These are phyloP conservation scores for Helicoverpa assulta DNA, from an alignment of 2,888 invertebrate genomes.

Conservation along the genomic window DNA sequence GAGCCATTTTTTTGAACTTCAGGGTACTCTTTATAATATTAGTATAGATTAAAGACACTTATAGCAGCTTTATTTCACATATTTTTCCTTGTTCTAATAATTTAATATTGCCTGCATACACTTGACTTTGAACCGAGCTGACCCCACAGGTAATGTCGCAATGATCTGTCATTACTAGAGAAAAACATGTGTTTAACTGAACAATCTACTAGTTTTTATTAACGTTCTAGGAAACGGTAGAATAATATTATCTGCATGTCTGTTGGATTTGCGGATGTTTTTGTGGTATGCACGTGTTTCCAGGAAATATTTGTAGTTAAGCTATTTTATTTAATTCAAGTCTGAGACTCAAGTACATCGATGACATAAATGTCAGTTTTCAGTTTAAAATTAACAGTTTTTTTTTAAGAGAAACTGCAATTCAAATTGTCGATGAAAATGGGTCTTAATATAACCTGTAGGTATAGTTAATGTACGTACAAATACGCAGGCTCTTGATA, in stretches of 20 bases:
- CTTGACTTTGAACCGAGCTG: slow-evolving; percentile 45
- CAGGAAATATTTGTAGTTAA: background rate
- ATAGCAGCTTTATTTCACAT: background rate
- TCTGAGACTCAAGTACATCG: too few relatives aligned
- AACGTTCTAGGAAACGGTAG: slow-evolving; percentile 4
- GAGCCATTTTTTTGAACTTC: too few relatives aligned
- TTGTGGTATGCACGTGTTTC: background rate
- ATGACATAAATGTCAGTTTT: too few relatives aligned
- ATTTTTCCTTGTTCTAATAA: slow-evolving; percentile 26
- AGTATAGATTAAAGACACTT: background rate
- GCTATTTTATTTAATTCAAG: too few relatives aligned
- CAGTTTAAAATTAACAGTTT: too few relatives aligned
- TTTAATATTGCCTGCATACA: slow-evolving; percentile 11
- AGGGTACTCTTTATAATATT: too few relatives aligned
- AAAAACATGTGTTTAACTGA: slow-evolving; percentile 8
- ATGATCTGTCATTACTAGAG: slow-evolving; percentile 12
- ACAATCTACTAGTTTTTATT: slow-evolving; percentile 16
- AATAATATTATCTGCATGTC: background rate
- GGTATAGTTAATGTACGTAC: too few relatives aligned
- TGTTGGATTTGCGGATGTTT: background rate
- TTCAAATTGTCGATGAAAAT: too few relatives aligned
- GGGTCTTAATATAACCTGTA: too few relatives aligned
- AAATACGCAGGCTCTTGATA: too few relatives aligned
- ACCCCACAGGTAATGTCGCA: slow-evolving; percentile 4
- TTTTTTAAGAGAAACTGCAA: too few relatives aligned